Evolutionary conservation across 2,113 vertebrate genomes (phyloP).

Genomic region (Lampris megalopsis): DNA sequence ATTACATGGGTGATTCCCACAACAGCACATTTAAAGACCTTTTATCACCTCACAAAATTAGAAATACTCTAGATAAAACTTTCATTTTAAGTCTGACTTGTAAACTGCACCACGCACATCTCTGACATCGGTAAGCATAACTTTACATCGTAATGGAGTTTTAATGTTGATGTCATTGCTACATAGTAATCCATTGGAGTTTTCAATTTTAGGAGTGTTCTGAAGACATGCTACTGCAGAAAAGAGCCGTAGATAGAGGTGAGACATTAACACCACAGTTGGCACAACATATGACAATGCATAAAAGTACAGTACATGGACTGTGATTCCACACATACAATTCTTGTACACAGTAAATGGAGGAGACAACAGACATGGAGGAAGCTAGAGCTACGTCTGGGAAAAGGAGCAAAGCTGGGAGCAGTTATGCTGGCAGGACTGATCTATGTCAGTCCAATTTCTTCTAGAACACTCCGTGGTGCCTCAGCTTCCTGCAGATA

Average conservation of each 20-base stretch:
- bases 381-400: conserved; percentile 36
- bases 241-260: conserved; percentile 39
- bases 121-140: conserved; percentile 4
- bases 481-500: conserved; percentile 94
- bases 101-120: conserved; percentile 16
- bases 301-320: conserved; percentile 53
- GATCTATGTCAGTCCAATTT: conserved; percentile 96
- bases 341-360: conserved; percentile 47
- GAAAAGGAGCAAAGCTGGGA: not conserved
- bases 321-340: conserved; percentile 60
- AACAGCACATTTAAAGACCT: conserved; percentile 2
- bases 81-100: not conserved
- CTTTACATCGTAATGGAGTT: conserved; percentile 28
- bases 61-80: not conserved
- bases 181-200: conserved; percentile 65
- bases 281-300: conserved; percentile 68
- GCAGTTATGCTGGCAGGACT: not conserved
- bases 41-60: not conserved
- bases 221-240: conserved; percentile 24
- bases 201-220: conserved; percentile 16
- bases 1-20: conserved; percentile 16
- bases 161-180: conserved; percentile 48
- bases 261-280: conserved; percentile 63
- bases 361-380: conserved; percentile 37
- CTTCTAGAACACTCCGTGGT: conserved; percentile 96